Conservation (phyloP, 2,797 vertebrate genomes). For the Micrastur ruficollis region DNA sequence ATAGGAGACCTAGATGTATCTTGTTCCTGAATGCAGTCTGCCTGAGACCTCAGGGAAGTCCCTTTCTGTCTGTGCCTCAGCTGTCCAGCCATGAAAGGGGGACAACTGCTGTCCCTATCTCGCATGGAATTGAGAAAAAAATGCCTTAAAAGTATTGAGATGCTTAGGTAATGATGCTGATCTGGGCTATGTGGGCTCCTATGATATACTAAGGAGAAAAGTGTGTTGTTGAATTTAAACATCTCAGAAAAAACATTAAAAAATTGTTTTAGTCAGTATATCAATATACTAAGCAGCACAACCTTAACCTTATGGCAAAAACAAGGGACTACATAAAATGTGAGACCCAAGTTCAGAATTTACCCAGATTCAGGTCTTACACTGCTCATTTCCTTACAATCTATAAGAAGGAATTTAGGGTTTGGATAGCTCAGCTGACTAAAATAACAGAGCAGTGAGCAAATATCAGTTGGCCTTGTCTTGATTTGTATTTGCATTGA, state of each 20-base stretch:
- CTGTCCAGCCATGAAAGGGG: background rate
- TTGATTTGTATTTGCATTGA: background rate
- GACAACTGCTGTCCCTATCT: background rate
- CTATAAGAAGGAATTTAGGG: background rate
- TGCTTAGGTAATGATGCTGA: background rate
- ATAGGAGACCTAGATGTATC: background rate
- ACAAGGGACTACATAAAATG: background rate
- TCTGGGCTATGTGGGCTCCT: background rate
- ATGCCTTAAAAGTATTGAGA: background rate
- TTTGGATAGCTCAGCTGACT: background rate
- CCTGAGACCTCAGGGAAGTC: background rate
- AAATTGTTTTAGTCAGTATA: background rate
- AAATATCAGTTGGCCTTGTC: background rate
- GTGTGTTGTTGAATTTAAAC: background rate
- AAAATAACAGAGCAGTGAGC: background rate
- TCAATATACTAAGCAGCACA: background rate
- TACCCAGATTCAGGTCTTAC: background rate
- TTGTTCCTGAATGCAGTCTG: background rate
- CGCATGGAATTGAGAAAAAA: background rate
- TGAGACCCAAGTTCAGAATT: background rate
- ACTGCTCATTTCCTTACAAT: background rate
- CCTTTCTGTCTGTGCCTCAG: background rate
- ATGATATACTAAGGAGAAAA: background rate
- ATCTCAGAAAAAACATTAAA: background rate
- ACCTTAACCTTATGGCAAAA: background rate